These are phyloP conservation scores for Harlomillsia oculata DNA, from an alignment of 1,140 invertebrate genomes.

Conservation along the genomic window DNA sequence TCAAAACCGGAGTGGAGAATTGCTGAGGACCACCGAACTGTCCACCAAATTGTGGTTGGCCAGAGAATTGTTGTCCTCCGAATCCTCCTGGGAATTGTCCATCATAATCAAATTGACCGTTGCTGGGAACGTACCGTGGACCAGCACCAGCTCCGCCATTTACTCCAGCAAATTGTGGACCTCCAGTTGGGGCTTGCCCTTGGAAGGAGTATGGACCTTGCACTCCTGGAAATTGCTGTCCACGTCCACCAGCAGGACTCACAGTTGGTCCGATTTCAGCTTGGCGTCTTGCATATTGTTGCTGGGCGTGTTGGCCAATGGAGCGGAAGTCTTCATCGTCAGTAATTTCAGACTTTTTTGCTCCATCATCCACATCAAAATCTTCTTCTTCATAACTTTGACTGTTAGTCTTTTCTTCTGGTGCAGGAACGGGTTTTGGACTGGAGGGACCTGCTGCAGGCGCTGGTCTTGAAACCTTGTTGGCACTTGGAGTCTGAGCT, in stretches of 20 bases:
- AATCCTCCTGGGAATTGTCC: slow-evolving; percentile 1
- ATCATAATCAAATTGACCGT: not conserved
- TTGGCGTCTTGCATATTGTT: slow-evolving; percentile 8
- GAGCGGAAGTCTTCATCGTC: slow-evolving; percentile 8
- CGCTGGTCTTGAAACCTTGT: not conserved
- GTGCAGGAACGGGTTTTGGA: not conserved
- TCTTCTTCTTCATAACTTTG: not conserved
- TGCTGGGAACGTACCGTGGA: not conserved
- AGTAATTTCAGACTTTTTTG: not conserved
- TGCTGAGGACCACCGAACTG: not conserved
- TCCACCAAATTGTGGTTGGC: not conserved
- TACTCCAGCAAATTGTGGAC: slow-evolving; percentile 43
- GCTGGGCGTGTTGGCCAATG: slow-evolving; percentile 7
- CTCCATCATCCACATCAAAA: not conserved
- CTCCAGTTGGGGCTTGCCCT: slow-evolving; percentile 43
- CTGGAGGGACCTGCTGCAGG: not conserved
- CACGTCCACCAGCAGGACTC: not conserved
- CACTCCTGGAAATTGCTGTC: slow-evolving; percentile 37
- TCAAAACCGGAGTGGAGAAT: slow-evolving; percentile 3
- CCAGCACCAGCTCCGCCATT: not conserved
- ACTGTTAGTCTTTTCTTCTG: not conserved
- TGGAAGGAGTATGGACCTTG: slow-evolving; percentile 41
- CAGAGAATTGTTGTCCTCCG: not conserved
- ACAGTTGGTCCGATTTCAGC: not conserved
- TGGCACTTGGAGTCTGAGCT: slow-evolving; percentile 17